Conservation (phyloP, 2,888 invertebrate genomes). For the Melanostoma scalare region DNA sequence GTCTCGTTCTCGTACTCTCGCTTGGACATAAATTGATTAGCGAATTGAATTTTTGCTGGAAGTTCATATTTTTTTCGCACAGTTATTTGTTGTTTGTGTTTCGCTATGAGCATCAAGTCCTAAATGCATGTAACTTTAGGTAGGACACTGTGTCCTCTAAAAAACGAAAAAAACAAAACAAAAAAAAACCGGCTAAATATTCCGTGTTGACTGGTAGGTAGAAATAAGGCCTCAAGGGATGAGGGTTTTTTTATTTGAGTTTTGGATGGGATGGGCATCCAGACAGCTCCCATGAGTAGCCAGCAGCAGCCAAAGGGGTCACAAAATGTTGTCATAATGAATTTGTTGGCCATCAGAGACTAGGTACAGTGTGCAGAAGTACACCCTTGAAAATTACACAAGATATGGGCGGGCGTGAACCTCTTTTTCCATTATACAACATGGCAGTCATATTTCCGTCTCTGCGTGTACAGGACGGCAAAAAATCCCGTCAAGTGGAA, state of each 20-base stretch:
- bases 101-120: constrained; percentile 11
- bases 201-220: constrained; percentile 3
- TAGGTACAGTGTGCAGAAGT: background rate
- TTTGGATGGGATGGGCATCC: constrained; percentile 43
- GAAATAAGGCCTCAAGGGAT: constrained; percentile 26
- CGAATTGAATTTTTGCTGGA: constrained; percentile 64
- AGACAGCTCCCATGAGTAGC: constrained; percentile 60
- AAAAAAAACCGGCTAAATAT: too few relatives aligned
- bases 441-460: constrained; percentile 69
- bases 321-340: constrained; percentile 48
- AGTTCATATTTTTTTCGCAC: constrained; percentile 41
- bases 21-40: constrained; percentile 72
- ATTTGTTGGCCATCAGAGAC: constrained; percentile 32
- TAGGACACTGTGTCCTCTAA: background rate
- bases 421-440: constrained; percentile 54
- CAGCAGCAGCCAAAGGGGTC: constrained; percentile 34
- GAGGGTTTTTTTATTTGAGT: constrained; percentile 12
- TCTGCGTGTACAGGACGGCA: constrained; percentile 45
- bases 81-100: constrained; percentile 52
- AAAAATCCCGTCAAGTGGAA: constrained; percentile 41
- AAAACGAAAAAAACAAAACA: constrained; percentile 31
- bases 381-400: constrained; percentile 54
- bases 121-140: constrained; percentile 22
- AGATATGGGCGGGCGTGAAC: constrained; percentile 60
- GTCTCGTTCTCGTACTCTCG: constrained; percentile 41